Percentiles rank a stretch among this genome's conserved stretches.
These are phyloP conservation scores for Agrotis exclamationis DNA, from an alignment of 2,888 invertebrate genomes.

Conservation along the genomic window DNA sequence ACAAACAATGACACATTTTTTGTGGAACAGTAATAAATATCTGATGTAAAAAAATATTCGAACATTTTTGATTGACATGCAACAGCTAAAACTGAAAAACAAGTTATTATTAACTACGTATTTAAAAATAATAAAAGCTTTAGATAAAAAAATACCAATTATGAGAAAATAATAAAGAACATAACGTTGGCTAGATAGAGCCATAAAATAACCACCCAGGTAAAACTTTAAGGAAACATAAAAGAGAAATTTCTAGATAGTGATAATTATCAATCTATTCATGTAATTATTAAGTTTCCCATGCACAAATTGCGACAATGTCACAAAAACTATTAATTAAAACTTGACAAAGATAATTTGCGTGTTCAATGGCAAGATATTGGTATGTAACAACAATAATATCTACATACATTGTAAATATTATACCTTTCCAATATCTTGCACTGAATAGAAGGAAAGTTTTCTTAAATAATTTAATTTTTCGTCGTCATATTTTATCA, in stretches of 20 bases:
- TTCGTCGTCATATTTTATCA: background rate
- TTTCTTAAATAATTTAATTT: too few relatives aligned
- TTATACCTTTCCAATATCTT: background rate
- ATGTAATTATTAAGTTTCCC: constrained; percentile 30
- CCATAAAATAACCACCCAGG: constrained; percentile 1
- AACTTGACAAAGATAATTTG: constrained; percentile 34
- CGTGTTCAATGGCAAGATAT: constrained; percentile 14
- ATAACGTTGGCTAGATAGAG: background rate
- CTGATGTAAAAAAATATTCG: background rate
- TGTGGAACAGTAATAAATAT: background rate
- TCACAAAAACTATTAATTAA: constrained; percentile 51
- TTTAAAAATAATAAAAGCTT: background rate
- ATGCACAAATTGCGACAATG: constrained; percentile 32
- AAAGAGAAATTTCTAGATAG: constrained; percentile 31
- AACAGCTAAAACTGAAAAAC: constrained; percentile 5
- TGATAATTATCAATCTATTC: constrained; percentile 39
- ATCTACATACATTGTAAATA: background rate
- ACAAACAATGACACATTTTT: constrained; percentile 32
- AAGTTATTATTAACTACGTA: background rate
- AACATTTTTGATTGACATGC: constrained; percentile 19
- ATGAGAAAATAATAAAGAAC: background rate
- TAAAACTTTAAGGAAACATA: constrained; percentile 25
- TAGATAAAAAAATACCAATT: background rate
- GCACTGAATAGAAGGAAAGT: too few relatives aligned
- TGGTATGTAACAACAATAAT: background rate